Evolutionary conservation across 2,888 invertebrate genomes (phyloP).

Genomic region (Amiota minor): DNA sequence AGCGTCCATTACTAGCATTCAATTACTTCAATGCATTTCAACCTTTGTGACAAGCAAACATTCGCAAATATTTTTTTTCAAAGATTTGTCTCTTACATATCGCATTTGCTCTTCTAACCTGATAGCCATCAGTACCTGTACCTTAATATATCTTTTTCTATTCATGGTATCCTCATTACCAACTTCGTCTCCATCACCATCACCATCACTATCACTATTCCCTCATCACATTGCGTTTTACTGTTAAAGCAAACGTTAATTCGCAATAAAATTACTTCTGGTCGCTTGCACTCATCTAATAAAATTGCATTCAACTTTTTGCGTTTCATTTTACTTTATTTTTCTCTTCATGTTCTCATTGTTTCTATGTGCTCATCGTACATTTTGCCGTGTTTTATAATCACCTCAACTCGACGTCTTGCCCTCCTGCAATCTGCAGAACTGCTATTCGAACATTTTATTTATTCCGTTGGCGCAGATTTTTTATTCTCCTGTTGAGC

Average conservation of each 20-base stretch:
- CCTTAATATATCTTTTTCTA: too few relatives aligned
- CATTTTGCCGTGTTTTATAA: neutral
- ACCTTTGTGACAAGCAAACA: too few relatives aligned
- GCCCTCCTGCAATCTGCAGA: neutral
- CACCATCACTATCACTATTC: too few relatives aligned
- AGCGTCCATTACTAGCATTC: too few relatives aligned
- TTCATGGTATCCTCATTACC: too few relatives aligned
- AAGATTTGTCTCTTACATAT: too few relatives aligned
- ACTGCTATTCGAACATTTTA: neutral
- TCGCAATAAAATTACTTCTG: conserved; percentile 26
- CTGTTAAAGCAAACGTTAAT: conserved; percentile 24
- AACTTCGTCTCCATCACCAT: too few relatives aligned
- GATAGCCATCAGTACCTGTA: too few relatives aligned
- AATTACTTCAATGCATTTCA: too few relatives aligned
- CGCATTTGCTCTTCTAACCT: too few relatives aligned
- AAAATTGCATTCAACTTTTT: conserved; percentile 21
- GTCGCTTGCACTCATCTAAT: conserved; percentile 26
- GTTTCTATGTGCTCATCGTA: neutral
- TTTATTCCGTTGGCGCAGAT: conserved; percentile 25
- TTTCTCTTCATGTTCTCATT: neutral
- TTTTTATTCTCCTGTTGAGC: conserved; percentile 1
- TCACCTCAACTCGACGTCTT: neutral
- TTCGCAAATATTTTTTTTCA: too few relatives aligned
- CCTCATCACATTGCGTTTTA: neutral
- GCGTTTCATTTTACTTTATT: neutral